These are phyloP conservation scores for Acromyrmex charruanus DNA, from an alignment of 1,140 invertebrate species.

Conservation along the genomic window DNA sequence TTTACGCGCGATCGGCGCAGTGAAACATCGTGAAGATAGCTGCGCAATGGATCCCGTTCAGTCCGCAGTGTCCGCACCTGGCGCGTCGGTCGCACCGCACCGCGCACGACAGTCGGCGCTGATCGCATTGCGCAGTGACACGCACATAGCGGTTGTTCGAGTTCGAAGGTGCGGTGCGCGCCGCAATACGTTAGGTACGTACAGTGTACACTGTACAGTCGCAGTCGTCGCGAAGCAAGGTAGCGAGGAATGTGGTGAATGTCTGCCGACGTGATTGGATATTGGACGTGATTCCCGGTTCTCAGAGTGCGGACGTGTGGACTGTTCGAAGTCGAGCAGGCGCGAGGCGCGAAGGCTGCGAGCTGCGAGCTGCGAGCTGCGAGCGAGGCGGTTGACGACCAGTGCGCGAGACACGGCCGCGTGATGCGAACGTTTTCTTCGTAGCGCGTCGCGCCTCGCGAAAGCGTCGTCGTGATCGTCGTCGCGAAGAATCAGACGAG, in stretches of 20 bases:
- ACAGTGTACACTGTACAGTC: too few species aligned
- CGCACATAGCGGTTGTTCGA: conserved; percentile 71
- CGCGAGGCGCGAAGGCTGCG: not conserved
- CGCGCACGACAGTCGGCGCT: too few species aligned
- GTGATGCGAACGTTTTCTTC: conserved; percentile 51
- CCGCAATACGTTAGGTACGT: not conserved
- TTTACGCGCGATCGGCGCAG: not conserved
- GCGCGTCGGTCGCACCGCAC: conserved; percentile 16
- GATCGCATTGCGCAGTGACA: not conserved
- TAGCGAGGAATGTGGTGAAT: not conserved
- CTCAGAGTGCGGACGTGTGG: not conserved
- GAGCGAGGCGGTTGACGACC: conserved; percentile 1
- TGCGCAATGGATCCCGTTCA: not conserved
- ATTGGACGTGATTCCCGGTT: conserved; percentile 17
- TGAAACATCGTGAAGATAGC: not conserved
- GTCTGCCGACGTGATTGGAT: not conserved
- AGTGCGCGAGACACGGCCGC: conserved; percentile 19
- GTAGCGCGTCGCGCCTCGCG: not conserved
- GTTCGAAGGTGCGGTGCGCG: conserved; percentile 49
- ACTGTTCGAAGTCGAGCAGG: not conserved
- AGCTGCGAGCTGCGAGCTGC: not conserved
- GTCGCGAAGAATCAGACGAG: not conserved
- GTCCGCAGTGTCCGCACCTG: conserved; percentile 26
- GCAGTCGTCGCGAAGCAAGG: conserved; percentile 9
- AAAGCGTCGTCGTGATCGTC: not conserved